These are phyloP conservation scores for Garrulus glandarius DNA, from an alignment of 2,797 vertebrate species.

Conservation along the genomic window DNA sequence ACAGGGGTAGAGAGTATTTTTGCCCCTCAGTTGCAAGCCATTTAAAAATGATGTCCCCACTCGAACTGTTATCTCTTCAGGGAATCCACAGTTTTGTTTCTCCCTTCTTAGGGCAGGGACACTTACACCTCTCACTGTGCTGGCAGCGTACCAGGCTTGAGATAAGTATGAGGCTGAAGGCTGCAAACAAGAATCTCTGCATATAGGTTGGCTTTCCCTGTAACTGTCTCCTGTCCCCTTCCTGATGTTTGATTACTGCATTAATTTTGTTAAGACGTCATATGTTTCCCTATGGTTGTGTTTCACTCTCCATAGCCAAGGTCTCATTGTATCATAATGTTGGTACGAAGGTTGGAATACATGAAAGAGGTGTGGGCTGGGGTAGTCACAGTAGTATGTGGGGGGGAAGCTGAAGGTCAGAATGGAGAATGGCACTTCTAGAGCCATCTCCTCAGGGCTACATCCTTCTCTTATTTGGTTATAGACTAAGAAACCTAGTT, in stretches of 20 bases:
- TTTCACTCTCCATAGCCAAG: neutral
- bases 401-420: neutral
- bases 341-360: neutral
- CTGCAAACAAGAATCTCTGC: neutral
- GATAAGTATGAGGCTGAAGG: neutral
- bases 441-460: neutral
- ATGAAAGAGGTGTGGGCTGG: neutral
- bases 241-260: neutral
- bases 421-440: neutral
- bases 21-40: neutral
- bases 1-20: neutral
- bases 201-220: neutral
- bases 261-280: neutral
- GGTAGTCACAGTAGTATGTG: neutral
- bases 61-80: neutral
- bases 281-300: fast-evolving
- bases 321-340: neutral
- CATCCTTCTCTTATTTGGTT: neutral
- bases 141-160: neutral
- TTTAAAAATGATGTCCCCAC: neutral
- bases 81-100: neutral
- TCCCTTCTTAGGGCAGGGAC: neutral
- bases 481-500: neutral
- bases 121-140: neutral
- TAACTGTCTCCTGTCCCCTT: neutral